Percentiles rank a stretch among this genome's conserved stretches.
These are phyloP conservation scores for Lumbricus terrestris DNA, from an alignment of 2,888 invertebrate genomes.

Conservation along the genomic window DNA sequence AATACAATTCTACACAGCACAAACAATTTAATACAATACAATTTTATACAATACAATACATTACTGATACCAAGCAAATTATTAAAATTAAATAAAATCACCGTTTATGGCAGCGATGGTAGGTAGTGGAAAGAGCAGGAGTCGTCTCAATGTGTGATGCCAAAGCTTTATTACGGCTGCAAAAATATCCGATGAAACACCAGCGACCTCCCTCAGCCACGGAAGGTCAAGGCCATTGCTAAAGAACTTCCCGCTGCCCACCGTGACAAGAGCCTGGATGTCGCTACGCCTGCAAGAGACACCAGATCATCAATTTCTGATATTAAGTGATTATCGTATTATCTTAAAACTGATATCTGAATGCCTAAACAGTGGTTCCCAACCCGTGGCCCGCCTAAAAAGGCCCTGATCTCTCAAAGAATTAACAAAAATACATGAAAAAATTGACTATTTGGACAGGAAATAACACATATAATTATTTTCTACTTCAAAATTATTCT, in stretches of 20 bases:
- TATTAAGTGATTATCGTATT: too few species aligned
- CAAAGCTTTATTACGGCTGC: neutral
- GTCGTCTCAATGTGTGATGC: conserved; percentile 33
- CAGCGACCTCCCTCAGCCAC: conserved; percentile 23
- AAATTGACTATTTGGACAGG: too few species aligned
- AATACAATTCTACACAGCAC: too few species aligned
- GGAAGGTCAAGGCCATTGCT: conserved; percentile 50
- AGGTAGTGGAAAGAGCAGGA: conserved; percentile 47
- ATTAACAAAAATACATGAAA: too few species aligned
- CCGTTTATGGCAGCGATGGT: conserved; percentile 52
- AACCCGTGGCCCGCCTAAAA: too few species aligned
- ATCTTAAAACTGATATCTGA: too few species aligned
- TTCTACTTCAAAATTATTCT: too few species aligned
- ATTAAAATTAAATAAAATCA: conserved; percentile 35
- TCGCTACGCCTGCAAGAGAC: conserved; percentile 32
- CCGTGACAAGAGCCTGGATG: conserved; percentile 45
- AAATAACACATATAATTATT: too few species aligned
- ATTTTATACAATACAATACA: neutral
- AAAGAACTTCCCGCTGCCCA: conserved; percentile 48
- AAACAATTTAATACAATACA: neutral
- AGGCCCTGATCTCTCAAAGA: too few species aligned
- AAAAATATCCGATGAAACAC: neutral
- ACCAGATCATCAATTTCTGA: too few species aligned
- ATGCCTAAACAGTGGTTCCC: too few species aligned
- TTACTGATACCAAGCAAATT: neutral